Evolutionary conservation across 2,888 invertebrate species (phyloP).

Genomic region (Cosmorhoe ocellata): DNA sequence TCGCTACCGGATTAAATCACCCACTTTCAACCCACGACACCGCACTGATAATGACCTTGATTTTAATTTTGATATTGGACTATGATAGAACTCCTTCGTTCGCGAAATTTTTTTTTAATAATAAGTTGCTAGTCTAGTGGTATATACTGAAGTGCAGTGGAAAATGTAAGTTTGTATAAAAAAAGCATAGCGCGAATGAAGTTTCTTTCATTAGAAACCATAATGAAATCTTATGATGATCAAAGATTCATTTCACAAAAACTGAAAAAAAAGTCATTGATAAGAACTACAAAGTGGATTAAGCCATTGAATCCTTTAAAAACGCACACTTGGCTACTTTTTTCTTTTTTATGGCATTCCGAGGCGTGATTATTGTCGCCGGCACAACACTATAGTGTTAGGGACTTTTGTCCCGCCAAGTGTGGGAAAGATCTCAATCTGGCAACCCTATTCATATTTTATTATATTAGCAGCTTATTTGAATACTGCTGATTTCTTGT

Average conservation of each 20-base stretch:
- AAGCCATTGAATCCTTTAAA: background rate
- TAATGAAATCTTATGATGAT: too few relatives aligned
- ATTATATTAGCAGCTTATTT: constrained; percentile 48
- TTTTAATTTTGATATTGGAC: background rate
- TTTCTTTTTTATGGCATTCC: constrained; percentile 11
- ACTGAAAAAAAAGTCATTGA: background rate
- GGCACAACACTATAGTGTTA: constrained; percentile 48
- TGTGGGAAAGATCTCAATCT: constrained; percentile 61
- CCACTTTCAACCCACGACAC: constrained; percentile 9
- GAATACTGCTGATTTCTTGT: constrained; percentile 8
- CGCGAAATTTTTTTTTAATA: too few relatives aligned
- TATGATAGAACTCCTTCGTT: too few relatives aligned
- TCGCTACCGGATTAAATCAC: constrained; percentile 11
- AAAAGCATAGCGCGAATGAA: too few relatives aligned
- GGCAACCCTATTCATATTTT: constrained; percentile 43
- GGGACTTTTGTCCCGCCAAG: constrained; percentile 49
- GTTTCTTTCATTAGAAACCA: too few relatives aligned
- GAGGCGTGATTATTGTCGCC: constrained; percentile 71
- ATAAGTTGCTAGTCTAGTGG: too few relatives aligned
- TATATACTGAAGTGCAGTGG: too few relatives aligned
- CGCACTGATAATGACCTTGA: constrained; percentile 2
- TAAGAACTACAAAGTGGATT: constrained; percentile 2
- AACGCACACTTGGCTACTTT: constrained; percentile 2
- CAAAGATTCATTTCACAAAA: too few relatives aligned
- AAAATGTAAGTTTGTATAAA: too few relatives aligned